Conservation (phyloP, 2,113 vertebrate species). For the Oenanthe melanoleuca region DNA sequence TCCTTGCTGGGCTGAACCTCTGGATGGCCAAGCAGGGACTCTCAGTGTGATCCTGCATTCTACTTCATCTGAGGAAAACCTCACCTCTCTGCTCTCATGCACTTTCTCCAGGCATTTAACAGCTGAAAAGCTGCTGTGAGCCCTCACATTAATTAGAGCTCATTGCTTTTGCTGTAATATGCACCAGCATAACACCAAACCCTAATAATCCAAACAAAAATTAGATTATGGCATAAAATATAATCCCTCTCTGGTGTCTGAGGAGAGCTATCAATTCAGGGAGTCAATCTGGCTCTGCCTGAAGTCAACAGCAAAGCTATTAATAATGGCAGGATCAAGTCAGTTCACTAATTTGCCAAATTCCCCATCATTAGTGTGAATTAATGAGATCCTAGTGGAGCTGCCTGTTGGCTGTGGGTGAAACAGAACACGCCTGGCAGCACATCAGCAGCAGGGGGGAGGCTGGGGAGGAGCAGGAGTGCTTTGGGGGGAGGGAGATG, state of each 20-base stretch:
- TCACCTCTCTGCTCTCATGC: not conserved
- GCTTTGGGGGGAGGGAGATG: conserved; percentile 55
- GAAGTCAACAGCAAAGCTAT: conserved; percentile 48
- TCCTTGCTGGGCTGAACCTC: not conserved
- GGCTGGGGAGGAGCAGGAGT: conserved; percentile 8
- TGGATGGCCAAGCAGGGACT: not conserved
- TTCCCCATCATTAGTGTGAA: conserved; percentile 69
- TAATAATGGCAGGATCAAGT: conserved; percentile 64
- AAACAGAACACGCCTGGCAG: conserved; percentile 56
- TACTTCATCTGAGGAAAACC: not conserved
- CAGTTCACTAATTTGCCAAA: conserved; percentile 69
- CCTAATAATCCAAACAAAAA: conserved; percentile 29
- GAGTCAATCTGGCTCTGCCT: not conserved
- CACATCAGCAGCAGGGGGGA: conserved; percentile 33
- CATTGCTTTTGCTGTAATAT: conserved; percentile 19
- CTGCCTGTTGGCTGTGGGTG: conserved; percentile 65
- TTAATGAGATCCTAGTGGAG: conserved; percentile 70
- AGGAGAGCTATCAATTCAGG: conserved; percentile 17
- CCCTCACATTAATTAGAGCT: conserved; percentile 17
- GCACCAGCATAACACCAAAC: conserved; percentile 22
- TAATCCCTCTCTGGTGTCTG: not conserved
- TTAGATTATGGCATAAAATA: not conserved
- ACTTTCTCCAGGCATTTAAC: conserved; percentile 12
- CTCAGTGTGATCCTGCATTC: not conserved
- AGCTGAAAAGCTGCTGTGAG: conserved; percentile 9